Conservation (phyloP, 2,888 invertebrate genomes). For the Pedicia rivosa region DNA sequence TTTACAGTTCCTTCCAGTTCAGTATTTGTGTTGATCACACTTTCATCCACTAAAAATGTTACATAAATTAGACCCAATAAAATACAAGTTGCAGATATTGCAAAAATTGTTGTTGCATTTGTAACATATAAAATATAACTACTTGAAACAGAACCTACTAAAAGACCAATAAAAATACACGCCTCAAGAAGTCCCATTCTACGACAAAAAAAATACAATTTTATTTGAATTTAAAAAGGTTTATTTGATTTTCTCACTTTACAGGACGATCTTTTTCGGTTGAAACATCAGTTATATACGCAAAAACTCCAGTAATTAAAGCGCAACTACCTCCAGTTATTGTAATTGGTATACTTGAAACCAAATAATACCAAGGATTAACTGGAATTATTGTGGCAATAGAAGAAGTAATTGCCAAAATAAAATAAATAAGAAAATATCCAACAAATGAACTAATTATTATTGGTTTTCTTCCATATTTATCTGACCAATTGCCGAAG, state of each 20-base stretch:
- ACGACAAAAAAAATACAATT: slow-evolving; percentile 15
- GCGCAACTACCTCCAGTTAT: slow-evolving; percentile 45
- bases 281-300: slow-evolving; percentile 51
- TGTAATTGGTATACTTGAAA: slow-evolving; percentile 40
- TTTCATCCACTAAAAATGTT: slow-evolving; percentile 24
- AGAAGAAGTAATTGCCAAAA: slow-evolving; percentile 18
- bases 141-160: slow-evolving; percentile 42
- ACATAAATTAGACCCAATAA: slow-evolving; percentile 21
- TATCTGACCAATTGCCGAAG: slow-evolving; percentile 70
- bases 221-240: no score
- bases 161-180: slow-evolving; percentile 39
- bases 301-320: slow-evolving; percentile 42
- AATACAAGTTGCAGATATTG: slow-evolving; percentile 18
- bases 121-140: slow-evolving; percentile 37
- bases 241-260: no score
- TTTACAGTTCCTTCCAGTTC: slow-evolving; percentile 21
- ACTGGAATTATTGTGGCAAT: slow-evolving; percentile 18
- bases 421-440: slow-evolving; percentile 19
- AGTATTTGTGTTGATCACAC: slow-evolving; percentile 16
- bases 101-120: slow-evolving; percentile 20
- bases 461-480: slow-evolving; percentile 56
- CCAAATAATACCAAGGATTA: slow-evolving; percentile 31
- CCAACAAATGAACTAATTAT: slow-evolving; percentile 41
- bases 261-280: slow-evolving; percentile 39
- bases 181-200: slow-evolving; percentile 49